Evolutionary conservation across 2,888 invertebrate genomes (phyloP).

Genomic region (Nowickia ferox): DNA sequence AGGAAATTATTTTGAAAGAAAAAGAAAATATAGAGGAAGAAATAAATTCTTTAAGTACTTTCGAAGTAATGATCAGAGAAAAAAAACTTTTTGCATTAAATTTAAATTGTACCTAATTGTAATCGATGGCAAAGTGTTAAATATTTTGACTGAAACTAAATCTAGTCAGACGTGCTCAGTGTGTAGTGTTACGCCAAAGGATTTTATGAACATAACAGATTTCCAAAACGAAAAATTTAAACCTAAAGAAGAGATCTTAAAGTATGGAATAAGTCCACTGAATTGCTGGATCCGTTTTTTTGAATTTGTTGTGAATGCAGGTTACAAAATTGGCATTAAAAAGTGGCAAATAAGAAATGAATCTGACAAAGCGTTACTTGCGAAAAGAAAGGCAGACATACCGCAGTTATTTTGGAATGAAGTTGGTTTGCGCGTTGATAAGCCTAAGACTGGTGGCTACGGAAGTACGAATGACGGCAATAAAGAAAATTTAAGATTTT

Average conservation of each 20-base stretch:
- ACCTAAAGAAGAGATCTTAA: slow-evolving; percentile 16
- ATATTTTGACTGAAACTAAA: slow-evolving; percentile 33
- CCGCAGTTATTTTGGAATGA: slow-evolving; percentile 23
- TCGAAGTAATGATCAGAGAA: neutral
- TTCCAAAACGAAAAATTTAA: slow-evolving; percentile 14
- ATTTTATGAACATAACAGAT: slow-evolving; percentile 16
- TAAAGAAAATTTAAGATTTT: neutral
- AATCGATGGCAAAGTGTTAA: slow-evolving; percentile 23
- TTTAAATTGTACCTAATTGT: slow-evolving; percentile 19
- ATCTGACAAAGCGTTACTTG: slow-evolving; percentile 19
- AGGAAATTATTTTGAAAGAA: slow-evolving; percentile 18
- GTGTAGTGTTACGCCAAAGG: slow-evolving; percentile 12
- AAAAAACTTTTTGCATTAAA: slow-evolving; percentile 3
- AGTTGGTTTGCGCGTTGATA: slow-evolving; percentile 25
- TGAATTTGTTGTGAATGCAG: slow-evolving; percentile 23
- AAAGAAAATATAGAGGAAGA: slow-evolving; percentile 9
- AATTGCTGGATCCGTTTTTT: slow-evolving; percentile 15
- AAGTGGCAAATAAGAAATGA: slow-evolving; percentile 40
- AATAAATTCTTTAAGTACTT: slow-evolving; percentile 11
- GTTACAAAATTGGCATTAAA: slow-evolving; percentile 26
- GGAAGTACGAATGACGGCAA: slow-evolving; percentile 4
- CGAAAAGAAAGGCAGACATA: slow-evolving; percentile 25
- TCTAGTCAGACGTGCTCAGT: neutral
- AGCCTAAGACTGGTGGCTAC: slow-evolving; percentile 34
- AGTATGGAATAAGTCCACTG: slow-evolving; percentile 21